Base-by-base conservation (phyloP, 2,113 vertebrate genomes). In the Rhinogobius similis region DNA sequence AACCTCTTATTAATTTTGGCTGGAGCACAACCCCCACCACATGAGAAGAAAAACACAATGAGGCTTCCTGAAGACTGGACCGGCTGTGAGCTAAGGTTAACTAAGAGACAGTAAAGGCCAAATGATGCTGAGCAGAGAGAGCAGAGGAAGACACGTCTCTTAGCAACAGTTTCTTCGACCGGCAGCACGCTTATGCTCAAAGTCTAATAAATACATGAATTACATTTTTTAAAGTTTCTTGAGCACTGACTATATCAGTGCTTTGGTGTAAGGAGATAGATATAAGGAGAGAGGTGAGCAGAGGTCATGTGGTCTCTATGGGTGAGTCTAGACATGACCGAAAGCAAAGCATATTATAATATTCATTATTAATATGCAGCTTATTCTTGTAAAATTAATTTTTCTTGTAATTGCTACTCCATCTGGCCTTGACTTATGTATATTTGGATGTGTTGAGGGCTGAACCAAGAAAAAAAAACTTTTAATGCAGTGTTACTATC, bases 131-230 rank as follows among this genome's bases (percentile, higher is more conserved):
- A 85, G 72, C 59, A 0, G 72, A 65, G 65, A 82, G 64, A 85
- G 72, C 81, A 66, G 53, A 81, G 79, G 65, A 80, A 81, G 64
- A 67, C 68, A 56, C 70, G 88, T 91, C 86, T 87, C 90, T 89
- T 89, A 91, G 90, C 90, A 91, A 91, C 88, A 82, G 84, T 81
- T 88, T 72, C 65, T 71, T 64, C 56, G 76, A 62, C 73, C 68
- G 69, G 76, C 64, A 73, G 67, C 67, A 14, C 62, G 48, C 68
- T 78, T 62, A 73, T 68, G 76, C 58, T 12, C 2, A 5, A 58
- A 68, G 10, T 64, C 61, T 26, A 78, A 87, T 73, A 78, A 86
- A 82, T 41, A 63, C 23, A 12, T 41, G 20, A 41, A 23, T 13
- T 14, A 14, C 11, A 62, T 26, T 13, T 11, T 10, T 24, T n/a